Evolutionary conservation across 2,888 invertebrate genomes (phyloP).

Genomic region (Heteromyza rotundicornis): DNA sequence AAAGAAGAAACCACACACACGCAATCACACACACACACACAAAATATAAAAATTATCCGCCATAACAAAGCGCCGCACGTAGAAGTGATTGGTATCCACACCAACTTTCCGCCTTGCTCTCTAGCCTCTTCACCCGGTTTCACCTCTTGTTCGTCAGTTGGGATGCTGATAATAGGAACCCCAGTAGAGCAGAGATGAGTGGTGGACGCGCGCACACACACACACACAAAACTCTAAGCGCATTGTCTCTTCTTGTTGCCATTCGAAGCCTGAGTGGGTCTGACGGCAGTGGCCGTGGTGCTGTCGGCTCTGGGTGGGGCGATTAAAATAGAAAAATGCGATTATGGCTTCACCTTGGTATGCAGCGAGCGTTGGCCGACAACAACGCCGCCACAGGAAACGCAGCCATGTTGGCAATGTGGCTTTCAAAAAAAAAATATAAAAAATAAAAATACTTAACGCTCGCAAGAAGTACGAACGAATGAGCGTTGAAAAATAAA

Average conservation of each 20-base stretch:
- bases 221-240: too few relatives aligned
- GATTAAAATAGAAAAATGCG: constrained; percentile 17
- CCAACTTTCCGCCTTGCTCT: neutral
- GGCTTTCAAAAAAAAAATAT: neutral
- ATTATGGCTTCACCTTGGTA: constrained; percentile 15
- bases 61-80: constrained; percentile 12
- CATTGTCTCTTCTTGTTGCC: too few relatives aligned
- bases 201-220: constrained; percentile 20
- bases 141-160: constrained; percentile 27
- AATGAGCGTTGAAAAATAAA: neutral
- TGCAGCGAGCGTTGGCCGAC: neutral
- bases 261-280: neutral
- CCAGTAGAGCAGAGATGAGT: constrained; percentile 23
- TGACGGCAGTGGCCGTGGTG: neutral
- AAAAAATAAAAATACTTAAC: neutral
- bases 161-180: too few relatives aligned
- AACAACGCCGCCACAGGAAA: neutral
- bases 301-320: neutral
- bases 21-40: neutral
- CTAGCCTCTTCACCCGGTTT: constrained; percentile 20
- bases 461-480: neutral
- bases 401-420: constrained; percentile 2
- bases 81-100: too few relatives aligned
- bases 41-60: neutral
- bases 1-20: neutral